Evolutionary conservation across 2,888 invertebrate species (phyloP), one percentile per base, ranked within the genome.

Genomic region (Epistrophe grossulariae): DNA sequence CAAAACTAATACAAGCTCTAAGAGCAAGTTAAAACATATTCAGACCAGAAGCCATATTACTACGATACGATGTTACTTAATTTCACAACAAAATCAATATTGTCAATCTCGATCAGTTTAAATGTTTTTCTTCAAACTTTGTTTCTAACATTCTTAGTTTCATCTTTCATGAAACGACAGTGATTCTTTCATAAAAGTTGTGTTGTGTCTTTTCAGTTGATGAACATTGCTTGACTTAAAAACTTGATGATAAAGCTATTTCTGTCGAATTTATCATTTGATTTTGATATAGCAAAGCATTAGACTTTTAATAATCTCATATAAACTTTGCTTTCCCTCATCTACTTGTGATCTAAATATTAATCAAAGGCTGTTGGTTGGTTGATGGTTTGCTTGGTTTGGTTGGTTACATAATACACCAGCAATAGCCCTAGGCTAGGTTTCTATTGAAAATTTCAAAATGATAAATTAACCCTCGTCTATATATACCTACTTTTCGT

Each of bases 381-480:
- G 17, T 59, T 24, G 3, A 24, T 24, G 24, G 1, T 4, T 35
- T n/a, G n/a, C n/a, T n/a, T n/a, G n/a, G 19, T 19, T 1, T 15
- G 38, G 60, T 48, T 66, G 38, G 38, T 70, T 55, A 28, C n/a
- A 5, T 31, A 19, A 35, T 35, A 57, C 57, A 57, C 55, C 48
- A 48, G 40, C 38, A 40, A 40, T 70, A 70, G 70, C 70, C 78
- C 2, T 38, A 57, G 62, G 73, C 45, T 66, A 52, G 72, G 68
- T 72, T 80, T 77, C 66, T 66, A 80, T 77, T 77, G 68, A 70
- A 84, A 77, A 84, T 70, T 78, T 57, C 64, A 62, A 70, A 68
- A 73, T 81, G 71, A 84, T 80, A 84, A 84, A 84, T 84, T 76
- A 76, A 71, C 70, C 62, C 55, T 59, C 74, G 31, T 57, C 17